Evolutionary conservation across 2,113 vertebrate genomes (phyloP), one percentile per base, ranked within the genome.

Genomic region (Podarcis muralis): DNA sequence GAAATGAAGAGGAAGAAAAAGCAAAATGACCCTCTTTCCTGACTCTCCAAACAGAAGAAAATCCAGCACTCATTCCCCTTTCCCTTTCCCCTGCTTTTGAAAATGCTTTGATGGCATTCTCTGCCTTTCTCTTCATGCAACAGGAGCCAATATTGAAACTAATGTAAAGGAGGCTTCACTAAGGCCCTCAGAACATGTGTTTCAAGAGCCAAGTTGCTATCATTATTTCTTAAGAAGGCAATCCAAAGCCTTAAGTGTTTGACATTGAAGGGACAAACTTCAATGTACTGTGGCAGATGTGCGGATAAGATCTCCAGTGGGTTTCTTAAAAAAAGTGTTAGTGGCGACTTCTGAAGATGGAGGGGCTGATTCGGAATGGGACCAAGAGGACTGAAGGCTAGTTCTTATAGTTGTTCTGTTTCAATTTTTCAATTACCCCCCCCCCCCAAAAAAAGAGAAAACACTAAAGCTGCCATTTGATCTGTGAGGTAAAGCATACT

Each of bases 201-300:
- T 88, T 87, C 87, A 91, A 81, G 88, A 88, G 90, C 91, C 92
- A 94, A 91, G 93, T 94, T 87, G 85, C 30, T 53, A 65, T 25
- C 83, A 53, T 53, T 53, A 53, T 53, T 23, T 27, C 89, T 90
- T 62, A 20, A 30, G 85, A 89, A 76, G 8, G 27, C 15, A 43
- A 30, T 5, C 40, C 71, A 68, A 90, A 93, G 83, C 92, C 91
- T 93, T 92, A 92, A 90, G 81, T 88, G 80, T 25, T 32, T 30
- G 48, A 87, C 88, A 90, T 87, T 78, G 84, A 71, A 22, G 20
- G 16, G 30, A 66, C 40, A 53, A 13, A 23, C 48, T 30, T 72
- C 53, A 72, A 71, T 23, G 1, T n/a, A 25, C 30, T 43, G 43
- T 27, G 16, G 18, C 25, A 71, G 80, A 53, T 27, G 40, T 79